Evolutionary conservation across 35 echinoderm and acorn worm genomes (phyloP).

Genomic region (Eucidaris tribuloides): DNA sequence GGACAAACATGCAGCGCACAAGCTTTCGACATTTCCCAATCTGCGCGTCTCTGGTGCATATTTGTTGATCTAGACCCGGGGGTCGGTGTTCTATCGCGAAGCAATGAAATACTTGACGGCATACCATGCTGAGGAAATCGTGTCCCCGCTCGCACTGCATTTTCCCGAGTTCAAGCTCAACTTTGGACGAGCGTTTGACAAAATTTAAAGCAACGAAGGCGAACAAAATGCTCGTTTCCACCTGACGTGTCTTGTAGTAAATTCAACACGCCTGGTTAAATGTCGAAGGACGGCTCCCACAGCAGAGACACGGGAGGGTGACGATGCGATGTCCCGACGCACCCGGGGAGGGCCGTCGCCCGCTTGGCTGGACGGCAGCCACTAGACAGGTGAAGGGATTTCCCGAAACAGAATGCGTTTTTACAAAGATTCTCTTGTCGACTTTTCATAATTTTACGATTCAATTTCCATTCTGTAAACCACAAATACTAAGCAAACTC

Average conservation of each 20-base stretch:
- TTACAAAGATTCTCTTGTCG: too few species aligned
- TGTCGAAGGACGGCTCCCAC: background rate
- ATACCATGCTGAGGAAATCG: background rate
- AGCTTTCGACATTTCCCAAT: background rate
- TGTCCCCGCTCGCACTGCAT: background rate
- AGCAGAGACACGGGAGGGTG: background rate
- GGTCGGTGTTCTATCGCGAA: background rate
- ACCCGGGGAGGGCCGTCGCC: background rate
- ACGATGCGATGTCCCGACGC: constrained; percentile 12
- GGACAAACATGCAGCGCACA: background rate
- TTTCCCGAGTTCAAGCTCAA: background rate
- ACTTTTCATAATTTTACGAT: too few species aligned
- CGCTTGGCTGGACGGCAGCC: background rate
- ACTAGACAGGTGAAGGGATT: constrained; percentile 8
- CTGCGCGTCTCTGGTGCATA: background rate
- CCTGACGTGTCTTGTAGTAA: constrained; percentile 14
- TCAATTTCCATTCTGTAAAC: too few species aligned
- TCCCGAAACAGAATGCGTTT: too few species aligned
- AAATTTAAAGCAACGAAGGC: background rate
- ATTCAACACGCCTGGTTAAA: constrained; percentile 4
- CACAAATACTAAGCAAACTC: too few species aligned
- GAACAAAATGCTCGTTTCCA: background rate
- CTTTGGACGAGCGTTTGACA: constrained; percentile 10
- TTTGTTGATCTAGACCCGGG: background rate
- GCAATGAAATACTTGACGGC: background rate